Evolutionary conservation across 2,797 vertebrate species (phyloP), one percentile per base, ranked within the genome.

Genomic region (Cirrhinus molitorella): DNA sequence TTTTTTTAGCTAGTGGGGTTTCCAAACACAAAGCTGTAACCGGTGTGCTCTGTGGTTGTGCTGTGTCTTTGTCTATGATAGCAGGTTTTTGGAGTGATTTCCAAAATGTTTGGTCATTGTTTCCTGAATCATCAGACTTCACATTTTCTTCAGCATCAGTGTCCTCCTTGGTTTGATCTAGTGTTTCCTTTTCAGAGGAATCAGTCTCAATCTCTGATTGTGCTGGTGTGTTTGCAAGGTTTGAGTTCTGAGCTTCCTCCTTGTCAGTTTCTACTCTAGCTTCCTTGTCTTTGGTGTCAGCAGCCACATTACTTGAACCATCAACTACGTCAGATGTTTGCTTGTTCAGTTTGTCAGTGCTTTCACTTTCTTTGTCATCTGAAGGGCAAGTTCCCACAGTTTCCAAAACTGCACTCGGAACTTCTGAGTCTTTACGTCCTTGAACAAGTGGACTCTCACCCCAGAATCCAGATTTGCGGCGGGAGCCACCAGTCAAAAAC

Each of bases 401-500:
- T 76, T 17, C 19, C 9, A 31, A 1, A 63, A 43, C 28, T 37
- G 40, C 25, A 5, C 25, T 76, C 31, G 51, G 47, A 47, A 77
- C 13, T 10, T 83, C 37, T 14, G 34, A 83, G 61, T 68, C 13
- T 49, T 83, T 83, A 55, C 23, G 31, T 68, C 10, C 34, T 25
- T 59, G 65, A 49, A 37, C 0, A 1, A 40, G 65, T 17, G 63
- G 14, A 47, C 19, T 47, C 5, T 91, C 91, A 2, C 70, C 88
- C 89, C 89, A 91, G 68, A 89, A 83, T 59, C 85, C 86, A 23
- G 91, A 91, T 75, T 87, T 89, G 55, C 84, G 82, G 0, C 86
- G 87, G 25, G 83, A 68, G 25, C 23, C 51, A 8, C 86, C 53
- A 0, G 83, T 76, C 37, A 90, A 68, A 61, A 90, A 87, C 11